Percentiles rank a stretch among this genome's conserved stretches.
Conservation (phyloP, 2,888 invertebrate genomes). For the Folsomia manolachei region DNA sequence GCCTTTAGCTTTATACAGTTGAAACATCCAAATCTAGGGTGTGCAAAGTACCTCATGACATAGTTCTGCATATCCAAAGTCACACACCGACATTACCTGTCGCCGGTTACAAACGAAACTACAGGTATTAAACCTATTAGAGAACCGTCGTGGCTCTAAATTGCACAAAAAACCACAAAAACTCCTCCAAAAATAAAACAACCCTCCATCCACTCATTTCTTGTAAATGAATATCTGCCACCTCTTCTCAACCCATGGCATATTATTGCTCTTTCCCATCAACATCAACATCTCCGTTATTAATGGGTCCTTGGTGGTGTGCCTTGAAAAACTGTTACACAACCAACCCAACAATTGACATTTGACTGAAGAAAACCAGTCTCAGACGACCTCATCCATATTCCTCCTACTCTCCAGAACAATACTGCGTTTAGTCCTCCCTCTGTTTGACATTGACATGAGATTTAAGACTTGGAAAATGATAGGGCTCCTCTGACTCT, state of each 20-base stretch:
- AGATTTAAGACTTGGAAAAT: no score
- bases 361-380: not conserved
- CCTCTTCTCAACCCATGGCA: not conserved
- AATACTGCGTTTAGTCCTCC: no score
- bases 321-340: no score
- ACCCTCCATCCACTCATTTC: not conserved
- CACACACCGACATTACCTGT: slow-evolving; percentile 40
- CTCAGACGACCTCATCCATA: not conserved
- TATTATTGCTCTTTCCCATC: not conserved
- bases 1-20: no score
- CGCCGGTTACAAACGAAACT: slow-evolving; percentile 37
- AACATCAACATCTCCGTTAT: no score
- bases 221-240: not conserved
- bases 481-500: not conserved
- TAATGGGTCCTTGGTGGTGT: no score
- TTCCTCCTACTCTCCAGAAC: not conserved
- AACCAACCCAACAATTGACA: not conserved
- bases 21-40: no score
- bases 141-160: not conserved
- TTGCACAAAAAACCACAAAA: slow-evolving; percentile 30
- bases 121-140: slow-evolving; percentile 30
- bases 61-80: no score
- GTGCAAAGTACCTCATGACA: no score
- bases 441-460: no score
- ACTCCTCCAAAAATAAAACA: slow-evolving; percentile 29